A percentile compares a stretch with the other conserved stretches of the same genome.
These are phyloP conservation scores for Calycopis cecrops DNA, from an alignment of 1,140 invertebrate species.

Conservation along the genomic window DNA sequence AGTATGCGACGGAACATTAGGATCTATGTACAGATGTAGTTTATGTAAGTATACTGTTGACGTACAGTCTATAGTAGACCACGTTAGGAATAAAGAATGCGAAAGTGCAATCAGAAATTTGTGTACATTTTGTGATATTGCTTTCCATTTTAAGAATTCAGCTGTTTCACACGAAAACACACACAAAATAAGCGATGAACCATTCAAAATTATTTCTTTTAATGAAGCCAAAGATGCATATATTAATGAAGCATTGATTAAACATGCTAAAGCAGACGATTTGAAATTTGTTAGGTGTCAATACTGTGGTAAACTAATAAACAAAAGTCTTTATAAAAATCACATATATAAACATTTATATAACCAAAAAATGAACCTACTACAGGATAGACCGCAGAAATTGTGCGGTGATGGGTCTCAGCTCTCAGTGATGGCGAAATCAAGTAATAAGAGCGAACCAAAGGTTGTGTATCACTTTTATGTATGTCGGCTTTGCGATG, in stretches of 20 bases:
- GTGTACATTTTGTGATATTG: slow-evolving; percentile 22
- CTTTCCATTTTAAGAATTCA: slow-evolving; percentile 17
- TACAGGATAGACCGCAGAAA: slow-evolving; percentile 1
- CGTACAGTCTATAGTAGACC: slow-evolving; percentile 17
- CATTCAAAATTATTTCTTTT: slow-evolving; percentile 24
- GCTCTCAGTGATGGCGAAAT: not conserved
- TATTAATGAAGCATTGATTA: slow-evolving; percentile 19
- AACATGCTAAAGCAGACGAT: slow-evolving; percentile 18
- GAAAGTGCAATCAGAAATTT: slow-evolving; percentile 1
- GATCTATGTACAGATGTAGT: slow-evolving; percentile 28
- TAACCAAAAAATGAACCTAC: slow-evolving; percentile 15
- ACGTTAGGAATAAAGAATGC: slow-evolving; percentile 22
- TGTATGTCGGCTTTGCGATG: slow-evolving; percentile 20
- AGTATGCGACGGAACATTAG: slow-evolving; percentile 22
- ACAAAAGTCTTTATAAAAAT: slow-evolving; percentile 24
- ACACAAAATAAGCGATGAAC: slow-evolving; percentile 17
- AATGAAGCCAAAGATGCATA: slow-evolving; percentile 20
- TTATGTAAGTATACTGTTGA: slow-evolving; percentile 25
- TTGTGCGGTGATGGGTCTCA: not conserved
- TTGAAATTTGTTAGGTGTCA: slow-evolving; percentile 35
- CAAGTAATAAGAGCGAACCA: not conserved
- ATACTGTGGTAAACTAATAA: slow-evolving; percentile 27
- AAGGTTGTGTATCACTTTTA: slow-evolving; percentile 17
- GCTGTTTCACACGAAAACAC: slow-evolving; percentile 13
- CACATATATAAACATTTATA: slow-evolving; percentile 22